Evolutionary conservation across 1,140 invertebrate genomes (phyloP), one percentile per base, ranked within the genome.

Genomic region (Homarus americanus): DNA sequence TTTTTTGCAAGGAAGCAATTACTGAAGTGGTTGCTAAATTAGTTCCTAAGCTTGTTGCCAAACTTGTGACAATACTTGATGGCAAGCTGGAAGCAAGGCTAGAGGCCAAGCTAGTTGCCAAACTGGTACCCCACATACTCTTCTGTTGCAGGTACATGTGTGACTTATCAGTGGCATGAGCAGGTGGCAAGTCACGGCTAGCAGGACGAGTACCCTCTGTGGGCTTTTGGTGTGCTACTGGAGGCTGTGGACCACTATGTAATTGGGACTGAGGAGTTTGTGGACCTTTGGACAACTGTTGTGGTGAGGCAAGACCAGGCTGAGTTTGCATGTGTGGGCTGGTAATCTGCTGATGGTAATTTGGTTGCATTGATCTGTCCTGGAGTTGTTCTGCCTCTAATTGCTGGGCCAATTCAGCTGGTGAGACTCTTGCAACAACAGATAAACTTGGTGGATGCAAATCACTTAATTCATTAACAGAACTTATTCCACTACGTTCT

Each of bases 1-100:
- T 87, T 72, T 92, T 92, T 38, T 92, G 92, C 32, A 92, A 69
- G 12, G 90, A 91, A 53, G 92, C 92, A 83, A 92, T 92, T n/a
- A 91, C 88, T 41, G 92, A 87, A 3, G 85, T 89, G 58, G 90
- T 91, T 28, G 91, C 90, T 34, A 91, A 83, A 86, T 78, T 90
- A 49, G 80, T 82, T 58, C 88, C 88, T 78, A 90, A 84, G 82
- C 88, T 90, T 28, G 66, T 84, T 63, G 82, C 80, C 63, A 90
- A 75, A 75, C 88, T 90, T 36, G 88, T 83, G 12, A 90, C 80
- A 44, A 84, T 90, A 76, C 73, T 90, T 36, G 88, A 75, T 76
- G 88, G 80, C 72, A 90, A 63, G 44, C 69, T 90, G n/a, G 88
- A 90, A 28, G 92, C 88, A 38, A 92, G 86, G 88, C 85, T 91